Evolutionary conservation across 2,888 invertebrate genomes (phyloP).

Genomic region (Sepiola atlantica): DNA sequence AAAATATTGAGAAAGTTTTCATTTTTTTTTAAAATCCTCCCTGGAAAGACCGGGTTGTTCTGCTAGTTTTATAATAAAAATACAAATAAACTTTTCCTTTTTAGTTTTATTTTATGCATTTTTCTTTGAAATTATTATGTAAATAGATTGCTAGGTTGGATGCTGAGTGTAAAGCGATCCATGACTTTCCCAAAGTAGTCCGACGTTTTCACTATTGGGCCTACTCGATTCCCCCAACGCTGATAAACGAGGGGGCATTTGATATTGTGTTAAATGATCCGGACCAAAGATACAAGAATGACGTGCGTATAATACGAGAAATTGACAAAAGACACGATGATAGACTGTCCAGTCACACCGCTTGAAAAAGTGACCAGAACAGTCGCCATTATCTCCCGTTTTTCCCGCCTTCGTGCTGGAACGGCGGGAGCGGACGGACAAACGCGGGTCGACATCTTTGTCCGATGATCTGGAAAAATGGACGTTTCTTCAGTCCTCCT

Average conservation of each 20-base stretch:
- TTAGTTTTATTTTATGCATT: too few species aligned
- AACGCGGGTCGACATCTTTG: neutral
- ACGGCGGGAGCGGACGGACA: neutral
- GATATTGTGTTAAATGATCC: neutral
- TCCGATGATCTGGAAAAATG: neutral
- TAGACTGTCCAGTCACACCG: neutral
- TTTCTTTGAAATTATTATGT: too few species aligned
- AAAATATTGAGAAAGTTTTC: too few species aligned
- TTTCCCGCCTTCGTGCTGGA: neutral
- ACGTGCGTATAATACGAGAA: neutral
- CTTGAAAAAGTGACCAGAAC: neutral
- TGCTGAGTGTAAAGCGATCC: neutral
- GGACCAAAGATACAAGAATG: neutral
- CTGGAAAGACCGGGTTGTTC: too few species aligned
- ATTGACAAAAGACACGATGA: constrained; percentile 20
- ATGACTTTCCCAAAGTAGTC: neutral
- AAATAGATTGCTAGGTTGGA: too few species aligned
- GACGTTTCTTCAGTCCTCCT: neutral
- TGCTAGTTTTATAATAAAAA: too few species aligned
- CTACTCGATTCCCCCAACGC: neutral
- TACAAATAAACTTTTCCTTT: too few species aligned
- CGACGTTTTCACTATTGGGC: neutral
- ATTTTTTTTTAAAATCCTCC: too few species aligned
- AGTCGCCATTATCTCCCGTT: neutral
- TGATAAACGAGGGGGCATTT: neutral